Percentiles rank a stretch among this genome's conserved stretches.
These are phyloP conservation scores for Nemopilema nomurai DNA, from an alignment of 30 jellyfish, hydroid and myxozoan genomes.

Conservation along the genomic window DNA sequence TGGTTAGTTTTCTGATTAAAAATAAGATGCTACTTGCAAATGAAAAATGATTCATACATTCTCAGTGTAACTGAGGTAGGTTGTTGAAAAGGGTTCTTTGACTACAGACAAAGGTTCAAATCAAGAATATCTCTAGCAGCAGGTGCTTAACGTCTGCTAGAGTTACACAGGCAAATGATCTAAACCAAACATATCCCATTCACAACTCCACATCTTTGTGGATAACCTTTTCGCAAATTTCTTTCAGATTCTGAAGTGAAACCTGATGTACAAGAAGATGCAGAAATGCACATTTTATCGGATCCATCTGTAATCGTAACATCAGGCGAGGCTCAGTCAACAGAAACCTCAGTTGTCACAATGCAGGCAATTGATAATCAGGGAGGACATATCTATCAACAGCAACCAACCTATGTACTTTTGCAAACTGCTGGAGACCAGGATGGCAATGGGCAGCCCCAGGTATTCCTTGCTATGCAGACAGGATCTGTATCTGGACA, in stretches of 20 bases:
- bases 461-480: conserved; percentile 93
- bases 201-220: not conserved
- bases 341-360: conserved; percentile 38
- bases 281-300: conserved; percentile 22
- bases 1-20: not conserved
- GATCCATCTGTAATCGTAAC: conserved; percentile 20
- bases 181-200: not conserved
- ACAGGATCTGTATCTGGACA: conserved; percentile 73
- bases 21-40: not conserved
- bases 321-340: conserved; percentile 15
- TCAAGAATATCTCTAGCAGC: too few species aligned
- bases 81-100: too few species aligned
- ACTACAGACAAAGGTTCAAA: too few species aligned
- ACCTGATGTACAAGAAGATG: conserved; percentile 13
- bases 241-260: conserved; percentile 20
- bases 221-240: not conserved
- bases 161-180: too few species aligned
- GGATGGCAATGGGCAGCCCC: conserved; percentile 93
- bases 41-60: not conserved
- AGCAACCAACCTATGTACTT: conserved; percentile 93
- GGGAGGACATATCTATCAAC: conserved; percentile 70
- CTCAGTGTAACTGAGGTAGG: too few species aligned
- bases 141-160: too few species aligned
- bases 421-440: conserved; percentile 91
- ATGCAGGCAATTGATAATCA: conserved; percentile 55